phyloP scores from a whole-genome alignment of 2,888 invertebrate species.

The Lepidocyrtinus sp. region DNA sequence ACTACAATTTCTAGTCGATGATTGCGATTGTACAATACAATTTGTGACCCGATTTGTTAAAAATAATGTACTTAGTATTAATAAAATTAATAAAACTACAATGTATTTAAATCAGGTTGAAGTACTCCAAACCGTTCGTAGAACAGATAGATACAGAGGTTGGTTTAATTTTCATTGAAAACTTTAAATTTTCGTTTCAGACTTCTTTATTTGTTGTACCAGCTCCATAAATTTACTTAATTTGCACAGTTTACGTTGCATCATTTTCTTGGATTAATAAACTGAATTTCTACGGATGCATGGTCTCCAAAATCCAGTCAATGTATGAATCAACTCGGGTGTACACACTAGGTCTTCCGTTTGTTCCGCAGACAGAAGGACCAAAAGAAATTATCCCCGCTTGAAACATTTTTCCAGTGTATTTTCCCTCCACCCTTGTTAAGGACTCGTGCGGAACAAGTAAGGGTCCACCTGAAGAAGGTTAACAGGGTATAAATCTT shows the following conservation, averaged over 20 bases:
- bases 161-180: not conserved
- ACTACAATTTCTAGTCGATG: too few relatives aligned
- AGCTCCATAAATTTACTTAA: not conserved
- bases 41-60: not conserved
- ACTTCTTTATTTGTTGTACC: not conserved
- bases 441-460: not conserved
- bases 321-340: conserved; percentile 51
- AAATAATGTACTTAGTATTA: not conserved
- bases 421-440: not conserved
- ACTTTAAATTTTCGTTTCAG: not conserved
- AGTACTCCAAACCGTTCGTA: not conserved
- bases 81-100: not conserved
- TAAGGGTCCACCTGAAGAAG: not conserved
- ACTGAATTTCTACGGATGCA: conserved; percentile 45
- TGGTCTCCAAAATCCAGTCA: conserved; percentile 65
- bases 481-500: not conserved
- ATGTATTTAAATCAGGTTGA: not conserved
- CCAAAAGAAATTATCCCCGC: conserved; percentile 57
- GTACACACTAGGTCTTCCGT: conserved; percentile 58
- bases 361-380: conserved; percentile 43
- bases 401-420: conserved; percentile 62
- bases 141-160: not conserved
- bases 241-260: not conserved
- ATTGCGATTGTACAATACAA: not conserved
- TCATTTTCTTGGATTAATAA: not conserved